Evolutionary conservation across 2,113 vertebrate genomes (phyloP), one percentile per base, ranked within the genome.

Genomic region (Apteryx owenii): DNA sequence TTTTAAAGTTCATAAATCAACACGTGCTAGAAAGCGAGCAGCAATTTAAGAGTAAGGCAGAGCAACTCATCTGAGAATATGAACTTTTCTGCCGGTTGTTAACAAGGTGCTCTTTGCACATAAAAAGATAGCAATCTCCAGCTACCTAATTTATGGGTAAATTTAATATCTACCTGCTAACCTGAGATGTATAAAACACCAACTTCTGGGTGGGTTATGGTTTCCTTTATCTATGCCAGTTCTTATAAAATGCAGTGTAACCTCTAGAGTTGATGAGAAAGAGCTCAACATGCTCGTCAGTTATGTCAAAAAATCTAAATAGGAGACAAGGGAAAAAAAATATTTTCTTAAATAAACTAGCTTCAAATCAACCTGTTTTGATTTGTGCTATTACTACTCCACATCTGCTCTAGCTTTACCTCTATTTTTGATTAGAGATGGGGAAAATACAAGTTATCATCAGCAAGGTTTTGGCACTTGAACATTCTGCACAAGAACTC

Each of bases 131-230:
- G 60, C 88, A 81, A 72, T 80, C 64, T 90, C 85, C 90, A 85
- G 72, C 88, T 94, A 90, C 75, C 95, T 94, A 78, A 95, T 90
- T 94, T 95, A 96, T 31, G 31, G 61, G 51, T 44, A 66, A 77
- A 87, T 75, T 91, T 38, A 92, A 38, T 53, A 89, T 56, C 88
- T 88, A 48, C 66, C 68, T 13, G 20, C 76, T 87, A 92, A 90
- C 71, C 88, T 94, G 81, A 85, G 78, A 61, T 31, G 29, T 21
- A 51, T 13, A 68, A 93, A 95, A 65, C 20, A 46, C 46, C 86
- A 72, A 76, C 36, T 38, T 93, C 51, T 54, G 81, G 65, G 69
- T 44, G 50, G 33, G 46, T 56, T 61, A 58, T 68, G 17, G 76
- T 56, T 85, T 92, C 65, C 60, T 94, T 93, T 80, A 53, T 82